Evolutionary conservation across 2,113 vertebrate species (phyloP).

Genomic region (Origma solitaria): DNA sequence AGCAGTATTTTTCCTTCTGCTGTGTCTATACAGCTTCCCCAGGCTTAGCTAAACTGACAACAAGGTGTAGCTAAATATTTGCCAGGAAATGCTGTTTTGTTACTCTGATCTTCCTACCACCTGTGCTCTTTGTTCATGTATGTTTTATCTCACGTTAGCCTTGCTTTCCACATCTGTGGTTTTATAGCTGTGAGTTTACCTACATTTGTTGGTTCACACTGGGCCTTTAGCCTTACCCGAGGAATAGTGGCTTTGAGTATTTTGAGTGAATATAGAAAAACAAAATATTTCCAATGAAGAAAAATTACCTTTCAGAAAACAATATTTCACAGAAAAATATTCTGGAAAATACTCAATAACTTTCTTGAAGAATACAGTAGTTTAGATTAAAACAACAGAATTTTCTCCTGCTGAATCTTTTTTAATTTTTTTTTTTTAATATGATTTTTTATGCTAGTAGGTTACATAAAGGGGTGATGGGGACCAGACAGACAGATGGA

Average conservation of each 20-base stretch:
- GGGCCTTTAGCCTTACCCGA: background rate
- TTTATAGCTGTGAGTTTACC: background rate
- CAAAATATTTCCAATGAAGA: background rate
- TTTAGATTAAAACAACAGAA: background rate
- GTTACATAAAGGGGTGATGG: background rate
- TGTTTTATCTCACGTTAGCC: background rate
- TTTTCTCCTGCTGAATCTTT: background rate
- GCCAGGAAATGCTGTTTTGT: background rate
- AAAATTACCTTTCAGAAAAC: background rate
- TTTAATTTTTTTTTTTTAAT: background rate
- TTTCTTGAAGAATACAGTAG: background rate
- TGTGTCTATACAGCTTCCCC: background rate
- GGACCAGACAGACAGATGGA: background rate
- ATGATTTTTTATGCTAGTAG: background rate
- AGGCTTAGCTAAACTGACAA: background rate
- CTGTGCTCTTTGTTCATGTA: background rate
- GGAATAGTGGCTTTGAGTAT: background rate
- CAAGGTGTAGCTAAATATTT: background rate
- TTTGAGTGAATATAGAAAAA: background rate
- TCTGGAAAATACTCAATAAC: background rate
- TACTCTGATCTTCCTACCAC: background rate
- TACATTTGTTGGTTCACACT: background rate
- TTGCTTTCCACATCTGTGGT: background rate
- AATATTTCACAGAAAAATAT: background rate
- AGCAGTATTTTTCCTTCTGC: background rate